Conservation (phyloP, 2,797 vertebrate species). For the Cheirogaleus major region DNA sequence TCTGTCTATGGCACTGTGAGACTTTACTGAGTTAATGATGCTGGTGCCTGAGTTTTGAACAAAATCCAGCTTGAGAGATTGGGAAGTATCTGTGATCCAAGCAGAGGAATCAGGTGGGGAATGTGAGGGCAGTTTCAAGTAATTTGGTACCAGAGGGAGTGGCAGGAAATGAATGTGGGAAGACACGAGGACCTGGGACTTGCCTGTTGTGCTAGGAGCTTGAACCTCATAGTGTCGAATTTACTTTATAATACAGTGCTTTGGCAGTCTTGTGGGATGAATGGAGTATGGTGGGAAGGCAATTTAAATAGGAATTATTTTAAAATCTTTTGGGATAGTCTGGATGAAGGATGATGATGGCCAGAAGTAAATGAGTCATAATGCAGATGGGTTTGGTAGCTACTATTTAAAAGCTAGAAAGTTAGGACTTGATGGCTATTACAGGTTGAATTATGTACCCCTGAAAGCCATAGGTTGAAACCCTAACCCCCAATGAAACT, state of each 20-base stretch:
- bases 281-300: background rate
- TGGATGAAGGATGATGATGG: background rate
- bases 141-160: background rate
- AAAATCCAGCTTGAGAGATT: background rate
- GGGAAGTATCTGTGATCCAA: background rate
- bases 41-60: background rate
- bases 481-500: background rate
- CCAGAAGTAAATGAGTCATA: background rate
- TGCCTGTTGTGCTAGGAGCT: background rate
- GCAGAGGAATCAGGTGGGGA: background rate
- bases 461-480: background rate
- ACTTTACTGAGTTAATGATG: background rate
- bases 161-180: background rate
- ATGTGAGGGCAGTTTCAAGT: background rate
- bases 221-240: background rate
- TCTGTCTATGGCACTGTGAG: background rate
- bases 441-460: background rate
- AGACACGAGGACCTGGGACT: background rate
- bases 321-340: background rate
- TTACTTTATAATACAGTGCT: background rate
- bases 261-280: accelerated
- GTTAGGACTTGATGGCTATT: background rate
- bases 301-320: background rate
- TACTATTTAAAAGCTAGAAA: background rate
- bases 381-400: background rate